Base-by-base conservation (phyloP, 2,888 invertebrate genomes). In the Drosophila neonasuta region DNA sequence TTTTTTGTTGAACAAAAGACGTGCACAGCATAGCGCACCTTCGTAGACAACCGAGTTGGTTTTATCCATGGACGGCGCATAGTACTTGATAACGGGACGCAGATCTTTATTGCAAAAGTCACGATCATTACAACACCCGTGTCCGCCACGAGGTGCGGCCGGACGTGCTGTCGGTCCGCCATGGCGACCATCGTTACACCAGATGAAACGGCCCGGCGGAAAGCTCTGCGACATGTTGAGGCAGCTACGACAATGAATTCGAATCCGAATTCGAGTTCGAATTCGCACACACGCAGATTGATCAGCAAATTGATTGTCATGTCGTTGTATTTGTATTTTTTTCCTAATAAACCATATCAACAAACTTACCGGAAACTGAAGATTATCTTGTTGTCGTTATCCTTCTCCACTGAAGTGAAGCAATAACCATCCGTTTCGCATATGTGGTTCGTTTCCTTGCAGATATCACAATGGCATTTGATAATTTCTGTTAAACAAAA, bases 381-480 rank as follows among this genome's bases (percentile, higher is more conserved):
- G 77, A 93, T 85, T 51, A 89, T 84, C 48, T 79, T 75, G 64
- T 68, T 76, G 29, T 80, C 77, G 10, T 50, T 52, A 49, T 84
- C 86, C 75, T 88, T 89, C 57, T 93, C 93, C 69, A 95, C 94
- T 60, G 96, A 95, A 3, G 97, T 96, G 87, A 95, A 97, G 90
- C 97, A 97, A 89, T 94, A 95, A 45, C 97, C 97, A 91, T 97
- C 96, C 4, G 97, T 97, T 90, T 94, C 94, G 91, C 97, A 97
- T 34, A 96, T 96, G 88, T 94, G 92, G 90, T 97, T 96, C 56
- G 93, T 93, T 11, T 94, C 93, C 74, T 92, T 92, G 88, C 95
- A 95, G 86, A 95, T 94, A 88, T 96, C 95, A 92, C 97, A 97
- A 91, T 95, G 95, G 91, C 97, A 97, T 91, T 95, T 95, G 86